Base-by-base conservation (phyloP, 2,797 vertebrate species). In the Trichosurus vulpecula region DNA sequence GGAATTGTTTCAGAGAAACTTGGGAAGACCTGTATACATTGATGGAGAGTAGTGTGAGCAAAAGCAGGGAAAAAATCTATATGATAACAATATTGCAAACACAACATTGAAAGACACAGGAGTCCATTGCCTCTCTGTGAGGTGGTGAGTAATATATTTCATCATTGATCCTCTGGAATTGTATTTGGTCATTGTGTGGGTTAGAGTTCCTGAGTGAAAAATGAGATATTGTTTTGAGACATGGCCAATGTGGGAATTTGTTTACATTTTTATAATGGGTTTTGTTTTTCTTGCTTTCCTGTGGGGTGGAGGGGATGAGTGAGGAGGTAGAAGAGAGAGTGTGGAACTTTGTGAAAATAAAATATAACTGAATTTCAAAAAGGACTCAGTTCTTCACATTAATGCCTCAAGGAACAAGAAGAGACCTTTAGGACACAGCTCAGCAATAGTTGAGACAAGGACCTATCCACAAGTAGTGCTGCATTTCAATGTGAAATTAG, bases 341-440 rank as follows among this genome's bases (percentile, higher is more conserved):
- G 5, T 47, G 16, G 14, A 74, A 90, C n/a, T 90, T 47, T 74
- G 9, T n/a, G 51, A 93, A 95, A 35, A 35, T 57, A 35, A 22
- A 92, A 56, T 92, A 56, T 92, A 57, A 52, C 30, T 94, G 47
- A 31, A 25, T 95, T 89, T 61, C n/a, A 27, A 51, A 87, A 87
- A 87, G 22, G 74, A 27, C 10, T 27, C 41, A 87, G 9, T 87
- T 27, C 41, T 87, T 87, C 41, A 87, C 19, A 87, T 47, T 87
- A 87, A 27, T 87, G 74, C 74, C 22, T 87, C 41, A 87, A 87
- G 41, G 41, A 27, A 3, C 22, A 27, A 87, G 22, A 41, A 51
- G 12, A 27, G 41, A 47, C 22, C 74, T 87, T 87, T 10, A 87
- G 41, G 41, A 87, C 74, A 27, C 22, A 47, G 9, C 9, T 47